These are phyloP conservation scores for Podilymbus podiceps DNA, from an alignment of 2,113 vertebrate genomes.

Conservation along the genomic window DNA sequence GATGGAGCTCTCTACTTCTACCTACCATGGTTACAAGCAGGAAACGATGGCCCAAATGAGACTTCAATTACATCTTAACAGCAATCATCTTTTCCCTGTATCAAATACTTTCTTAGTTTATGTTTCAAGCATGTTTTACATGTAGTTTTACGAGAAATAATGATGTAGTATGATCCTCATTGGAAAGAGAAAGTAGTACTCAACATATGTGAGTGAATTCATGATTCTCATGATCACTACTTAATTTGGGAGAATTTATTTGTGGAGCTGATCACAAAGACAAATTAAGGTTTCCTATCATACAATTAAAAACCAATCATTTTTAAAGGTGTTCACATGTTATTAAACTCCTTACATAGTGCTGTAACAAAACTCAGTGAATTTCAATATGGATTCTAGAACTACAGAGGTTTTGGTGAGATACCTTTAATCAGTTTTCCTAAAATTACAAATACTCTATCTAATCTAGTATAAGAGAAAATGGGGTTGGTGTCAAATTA, in stretches of 20 bases:
- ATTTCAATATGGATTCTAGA: background rate
- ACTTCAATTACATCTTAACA: background rate
- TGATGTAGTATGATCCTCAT: background rate
- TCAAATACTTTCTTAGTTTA: background rate
- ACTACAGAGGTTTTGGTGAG: background rate
- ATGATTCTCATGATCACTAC: background rate
- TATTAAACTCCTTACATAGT: background rate
- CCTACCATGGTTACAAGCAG: background rate
- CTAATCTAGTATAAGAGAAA: background rate
- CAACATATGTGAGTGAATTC: background rate
- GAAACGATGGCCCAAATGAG: background rate
- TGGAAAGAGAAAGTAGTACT: background rate
- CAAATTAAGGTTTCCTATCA: background rate
- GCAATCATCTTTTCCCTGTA: background rate
- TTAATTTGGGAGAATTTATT: background rate
- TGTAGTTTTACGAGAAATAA: background rate
- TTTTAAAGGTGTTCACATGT: background rate
- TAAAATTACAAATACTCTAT: background rate
- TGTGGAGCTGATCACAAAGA: background rate
- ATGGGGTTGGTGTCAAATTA: background rate
- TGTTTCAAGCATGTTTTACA: background rate
- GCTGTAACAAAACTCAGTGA: background rate
- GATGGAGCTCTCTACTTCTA: background rate
- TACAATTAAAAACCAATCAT: background rate
- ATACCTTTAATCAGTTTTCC: background rate